These are phyloP conservation scores for Papilio elwesi DNA, from an alignment of 2,888 invertebrate species.

Conservation along the genomic window DNA sequence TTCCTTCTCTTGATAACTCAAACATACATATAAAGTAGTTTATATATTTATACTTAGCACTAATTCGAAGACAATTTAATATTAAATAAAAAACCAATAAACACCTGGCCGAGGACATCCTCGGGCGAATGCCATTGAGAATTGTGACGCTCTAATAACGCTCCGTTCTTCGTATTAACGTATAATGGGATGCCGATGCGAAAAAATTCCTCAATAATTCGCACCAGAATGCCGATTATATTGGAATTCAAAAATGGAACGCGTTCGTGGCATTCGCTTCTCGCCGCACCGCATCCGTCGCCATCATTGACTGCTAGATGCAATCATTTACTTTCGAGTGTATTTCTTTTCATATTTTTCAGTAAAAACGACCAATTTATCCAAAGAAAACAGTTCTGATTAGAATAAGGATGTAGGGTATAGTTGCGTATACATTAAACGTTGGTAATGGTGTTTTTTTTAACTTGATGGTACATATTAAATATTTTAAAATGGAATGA, in stretches of 20 bases:
- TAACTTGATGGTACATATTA: too few species aligned
- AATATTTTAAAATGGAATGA: too few species aligned
- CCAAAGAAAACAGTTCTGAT: too few species aligned
- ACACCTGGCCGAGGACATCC: conserved; percentile 42
- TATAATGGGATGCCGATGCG: conserved; percentile 76
- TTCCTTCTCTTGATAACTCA: too few species aligned
- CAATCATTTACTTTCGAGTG: neutral
- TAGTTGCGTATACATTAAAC: too few species aligned
- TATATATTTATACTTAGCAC: too few species aligned
- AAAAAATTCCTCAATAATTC: conserved; percentile 72
- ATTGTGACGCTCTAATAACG: conserved; percentile 61
- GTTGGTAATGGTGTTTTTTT: too few species aligned
- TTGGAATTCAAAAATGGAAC: conserved; percentile 74
- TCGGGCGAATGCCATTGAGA: conserved; percentile 49
- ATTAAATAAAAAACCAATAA: conserved; percentile 33
- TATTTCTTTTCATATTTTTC: neutral
- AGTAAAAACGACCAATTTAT: conserved; percentile 27
- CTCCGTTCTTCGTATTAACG: conserved; percentile 48
- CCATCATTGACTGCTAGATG: neutral
- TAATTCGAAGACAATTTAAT: conserved; percentile 20
- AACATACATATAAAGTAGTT: too few species aligned
- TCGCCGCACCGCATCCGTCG: conserved; percentile 28
- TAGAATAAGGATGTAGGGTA: too few species aligned
- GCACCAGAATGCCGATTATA: conserved; percentile 58
- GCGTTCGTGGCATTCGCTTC: conserved; percentile 38